Percentiles rank a stretch among this genome's conserved stretches.
Evolutionary conservation across 1,140 invertebrate species (phyloP).

Genomic region (Caerostris darwini): DNA sequence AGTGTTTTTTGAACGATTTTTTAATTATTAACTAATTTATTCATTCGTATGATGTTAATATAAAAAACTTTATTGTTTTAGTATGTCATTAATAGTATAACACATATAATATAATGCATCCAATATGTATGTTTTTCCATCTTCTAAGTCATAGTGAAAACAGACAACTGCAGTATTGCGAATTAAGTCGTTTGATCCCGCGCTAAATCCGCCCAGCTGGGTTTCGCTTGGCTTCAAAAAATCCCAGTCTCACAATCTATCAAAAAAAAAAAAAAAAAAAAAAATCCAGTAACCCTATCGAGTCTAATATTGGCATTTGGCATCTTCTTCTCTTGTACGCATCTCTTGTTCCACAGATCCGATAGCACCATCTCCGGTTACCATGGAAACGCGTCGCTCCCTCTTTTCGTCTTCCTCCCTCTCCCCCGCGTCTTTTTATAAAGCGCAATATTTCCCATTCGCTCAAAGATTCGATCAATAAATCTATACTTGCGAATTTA

Average conservation of each 20-base stretch:
- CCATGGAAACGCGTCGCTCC: conserved; percentile 40
- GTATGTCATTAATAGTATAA: no score
- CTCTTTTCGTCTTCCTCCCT: neutral
- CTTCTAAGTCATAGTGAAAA: no score
- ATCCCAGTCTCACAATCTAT: neutral
- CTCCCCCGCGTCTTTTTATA: neutral
- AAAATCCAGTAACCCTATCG: conserved; percentile 1
- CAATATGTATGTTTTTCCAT: no score
- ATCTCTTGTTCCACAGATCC: conserved; percentile 54
- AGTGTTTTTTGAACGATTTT: no score
- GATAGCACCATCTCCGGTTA: conserved; percentile 56
- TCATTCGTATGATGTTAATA: no score
- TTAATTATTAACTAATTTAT: no score
- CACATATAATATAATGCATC: no score
- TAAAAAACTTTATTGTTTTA: no score
- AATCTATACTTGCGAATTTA: neutral
- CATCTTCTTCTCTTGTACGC: conserved; percentile 28
- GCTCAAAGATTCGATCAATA: neutral
- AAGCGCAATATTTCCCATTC: neutral
- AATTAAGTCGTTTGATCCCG: no score
- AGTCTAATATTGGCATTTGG: conserved; percentile 47
- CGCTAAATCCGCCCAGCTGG: neutral
- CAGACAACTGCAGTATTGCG: no score
- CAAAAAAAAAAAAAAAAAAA: neutral
- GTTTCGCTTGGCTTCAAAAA: neutral